Evolutionary conservation across 2,888 invertebrate species (phyloP).

Genomic region (Clistopyga incitator): DNA sequence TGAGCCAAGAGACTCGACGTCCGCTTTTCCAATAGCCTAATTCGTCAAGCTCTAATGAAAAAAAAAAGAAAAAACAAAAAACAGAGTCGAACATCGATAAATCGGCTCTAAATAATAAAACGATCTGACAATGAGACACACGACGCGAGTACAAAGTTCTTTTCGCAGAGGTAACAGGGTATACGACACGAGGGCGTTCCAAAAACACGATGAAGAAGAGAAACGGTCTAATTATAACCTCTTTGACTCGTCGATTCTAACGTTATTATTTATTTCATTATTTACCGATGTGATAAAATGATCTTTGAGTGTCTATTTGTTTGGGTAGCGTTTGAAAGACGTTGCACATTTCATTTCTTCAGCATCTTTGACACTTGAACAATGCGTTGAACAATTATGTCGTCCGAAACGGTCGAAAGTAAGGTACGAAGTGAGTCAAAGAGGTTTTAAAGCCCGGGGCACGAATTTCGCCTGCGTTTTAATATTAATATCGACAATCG

Average conservation of each 20-base stretch:
- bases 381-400: not conserved
- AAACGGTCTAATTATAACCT: slow-evolving; percentile 30
- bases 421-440: slow-evolving; percentile 23
- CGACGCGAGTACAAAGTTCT: slow-evolving; percentile 26
- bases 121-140: slow-evolving; percentile 8
- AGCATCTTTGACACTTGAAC: not conserved
- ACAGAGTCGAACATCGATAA: slow-evolving; percentile 13
- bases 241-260: slow-evolving; percentile 50
- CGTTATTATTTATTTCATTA: not conserved
- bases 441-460: slow-evolving; percentile 13
- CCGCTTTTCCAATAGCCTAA: slow-evolving; percentile 19
- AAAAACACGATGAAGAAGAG: not conserved
- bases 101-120: slow-evolving; percentile 19
- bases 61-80: too few species aligned
- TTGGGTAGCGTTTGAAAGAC: not conserved
- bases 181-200: slow-evolving; percentile 8
- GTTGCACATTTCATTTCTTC: not conserved
- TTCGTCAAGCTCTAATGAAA: not conserved
- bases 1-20: slow-evolving; percentile 9
- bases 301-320: not conserved
- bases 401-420: not conserved
- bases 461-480: slow-evolving; percentile 29
- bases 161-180: slow-evolving; percentile 47
- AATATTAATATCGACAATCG: slow-evolving; percentile 62
- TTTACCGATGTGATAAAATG: not conserved